Conservation (phyloP, 2,113 vertebrate genomes). For the Bos indicus region DNA sequence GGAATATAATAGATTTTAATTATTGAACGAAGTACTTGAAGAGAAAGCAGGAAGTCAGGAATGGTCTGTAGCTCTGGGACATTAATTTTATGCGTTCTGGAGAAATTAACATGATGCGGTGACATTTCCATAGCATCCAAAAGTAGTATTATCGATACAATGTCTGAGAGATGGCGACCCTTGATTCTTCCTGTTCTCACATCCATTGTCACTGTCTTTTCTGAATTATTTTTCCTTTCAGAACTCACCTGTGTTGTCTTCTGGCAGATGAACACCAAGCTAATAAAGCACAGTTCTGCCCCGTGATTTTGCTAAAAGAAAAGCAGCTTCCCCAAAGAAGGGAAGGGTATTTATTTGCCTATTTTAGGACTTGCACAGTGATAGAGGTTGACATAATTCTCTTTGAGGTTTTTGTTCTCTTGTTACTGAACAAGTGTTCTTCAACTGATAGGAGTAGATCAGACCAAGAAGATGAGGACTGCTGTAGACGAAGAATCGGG, state of each 20-base stretch:
- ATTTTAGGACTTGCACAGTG: neutral
- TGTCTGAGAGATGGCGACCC: neutral
- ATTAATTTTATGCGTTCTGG: neutral
- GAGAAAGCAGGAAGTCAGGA: constrained; percentile 1
- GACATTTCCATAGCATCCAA: neutral
- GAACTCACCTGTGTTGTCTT: neutral
- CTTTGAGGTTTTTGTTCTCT: constrained; percentile 1
- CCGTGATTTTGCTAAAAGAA: neutral
- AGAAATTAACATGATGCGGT: neutral
- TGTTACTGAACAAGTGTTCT: neutral
- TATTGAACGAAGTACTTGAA: constrained; percentile 15
- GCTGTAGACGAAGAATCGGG: neutral
- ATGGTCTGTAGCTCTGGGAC: neutral
- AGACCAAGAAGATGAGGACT: neutral
- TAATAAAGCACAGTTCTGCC: neutral
- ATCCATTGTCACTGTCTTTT: neutral
- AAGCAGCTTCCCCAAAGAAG: neutral
- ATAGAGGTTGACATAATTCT: neutral
- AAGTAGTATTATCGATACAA: neutral
- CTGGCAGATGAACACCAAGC: neutral
- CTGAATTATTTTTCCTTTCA: neutral
- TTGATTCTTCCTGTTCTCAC: neutral
- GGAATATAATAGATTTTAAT: constrained; percentile 46
- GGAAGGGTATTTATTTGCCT: neutral
- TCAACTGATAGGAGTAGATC: neutral